Evolutionary conservation across 2,888 invertebrate species (phyloP).

Genomic region (Brassicogethes aeneus): DNA sequence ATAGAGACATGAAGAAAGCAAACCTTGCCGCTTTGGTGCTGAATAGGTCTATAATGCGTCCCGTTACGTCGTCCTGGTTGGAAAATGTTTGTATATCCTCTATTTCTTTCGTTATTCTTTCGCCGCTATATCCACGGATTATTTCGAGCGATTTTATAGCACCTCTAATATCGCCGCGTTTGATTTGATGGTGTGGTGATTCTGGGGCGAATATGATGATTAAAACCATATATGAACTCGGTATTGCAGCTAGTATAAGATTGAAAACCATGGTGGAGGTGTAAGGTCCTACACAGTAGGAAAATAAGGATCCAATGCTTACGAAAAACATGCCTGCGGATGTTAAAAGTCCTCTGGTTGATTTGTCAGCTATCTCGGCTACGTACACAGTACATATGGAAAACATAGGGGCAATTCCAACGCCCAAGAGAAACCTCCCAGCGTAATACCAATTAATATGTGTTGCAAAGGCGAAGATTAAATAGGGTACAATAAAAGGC

Average conservation of each 20-base stretch:
- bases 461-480: constrained; percentile 18
- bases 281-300: constrained; percentile 21
- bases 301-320: constrained; percentile 53
- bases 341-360: constrained; percentile 61
- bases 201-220: too few relatives aligned
- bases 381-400: constrained; percentile 75
- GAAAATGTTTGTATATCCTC: too few relatives aligned
- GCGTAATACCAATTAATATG: constrained; percentile 36
- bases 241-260: constrained; percentile 13
- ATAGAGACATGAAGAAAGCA: too few relatives aligned
- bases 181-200: too few relatives aligned
- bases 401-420: constrained; percentile 58
- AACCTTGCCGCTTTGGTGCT: too few relatives aligned
- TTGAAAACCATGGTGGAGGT: constrained; percentile 21
- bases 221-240: too few relatives aligned
- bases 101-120: too few relatives aligned
- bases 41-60: too few relatives aligned
- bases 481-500: constrained; percentile 49
- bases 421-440: constrained; percentile 51
- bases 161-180: too few relatives aligned
- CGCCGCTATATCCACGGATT: too few relatives aligned
- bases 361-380: constrained; percentile 73
- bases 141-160: too few relatives aligned
- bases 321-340: constrained; percentile 67
- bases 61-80: too few relatives aligned